Evolutionary conservation across 2,113 vertebrate genomes (phyloP), one percentile per base, ranked within the genome.

Genomic region (Datnioides undecimradiatus): DNA sequence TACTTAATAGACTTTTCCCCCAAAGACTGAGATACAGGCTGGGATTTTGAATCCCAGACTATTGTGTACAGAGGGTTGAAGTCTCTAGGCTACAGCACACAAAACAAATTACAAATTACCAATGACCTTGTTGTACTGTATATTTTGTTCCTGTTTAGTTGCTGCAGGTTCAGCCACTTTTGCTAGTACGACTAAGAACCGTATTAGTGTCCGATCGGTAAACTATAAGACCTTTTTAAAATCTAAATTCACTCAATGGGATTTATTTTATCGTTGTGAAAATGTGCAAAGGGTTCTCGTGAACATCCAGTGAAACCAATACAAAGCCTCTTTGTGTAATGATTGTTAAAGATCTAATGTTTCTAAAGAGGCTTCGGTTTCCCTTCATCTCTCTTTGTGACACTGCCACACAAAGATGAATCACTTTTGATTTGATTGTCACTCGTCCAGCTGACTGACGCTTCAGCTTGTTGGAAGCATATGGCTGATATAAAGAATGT

Each of bases 381-480:
- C 7, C 51, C 36, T 54, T 38, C 3, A 40, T 34, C 29, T 62
- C 48, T 60, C n/a, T 23, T 17, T n/a, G 41, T 63, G 54, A 52
- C 46, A 45, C 21, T 17, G 36, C 34, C 29, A 52, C 51, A 65
- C 54, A 34, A 45, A 76, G 52, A 66, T 36, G 66, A 66, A 48
- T 67, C 34, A 19, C 48, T 48, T 68, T 73, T 55, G 43, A 70
- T 75, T 52, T 38, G 33, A 79, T 29, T 66, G 77, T 57, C 21
- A 54, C 43, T 64, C 19, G 6, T 71, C 64, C 38, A 25, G 38
- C 21, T 21, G 45, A 70, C 49, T 59, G 43, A 63, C 0, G 11
- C 46, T 12, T 48, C 38, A 60, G 51, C 52, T 58, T 66, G 16
- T 49, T 41, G 29, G 31, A 69, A 64, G 54, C 76, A 72, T 76